Conservation (phyloP, 2,888 invertebrate genomes). For the Chaetoderma sp. region DNA sequence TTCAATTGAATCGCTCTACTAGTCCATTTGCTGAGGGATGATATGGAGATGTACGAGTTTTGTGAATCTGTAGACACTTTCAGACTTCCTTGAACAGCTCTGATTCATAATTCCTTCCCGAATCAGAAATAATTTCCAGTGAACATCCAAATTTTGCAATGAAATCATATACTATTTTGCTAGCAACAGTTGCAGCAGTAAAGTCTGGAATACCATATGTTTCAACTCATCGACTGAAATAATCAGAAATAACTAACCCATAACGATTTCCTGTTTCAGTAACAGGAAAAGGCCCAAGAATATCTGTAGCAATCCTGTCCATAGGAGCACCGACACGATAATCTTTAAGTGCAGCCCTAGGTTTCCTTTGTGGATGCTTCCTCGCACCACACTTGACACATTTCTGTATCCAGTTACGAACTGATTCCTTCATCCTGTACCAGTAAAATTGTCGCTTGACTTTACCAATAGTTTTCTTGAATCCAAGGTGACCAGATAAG, state of each 20-base stretch:
- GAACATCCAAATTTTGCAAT: conserved; percentile 3
- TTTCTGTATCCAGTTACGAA: too few species aligned
- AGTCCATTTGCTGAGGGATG: conserved; percentile 5
- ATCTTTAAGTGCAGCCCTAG: not conserved
- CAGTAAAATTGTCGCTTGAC: not conserved
- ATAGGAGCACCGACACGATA: conserved; percentile 27
- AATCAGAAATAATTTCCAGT: conserved; percentile 9
- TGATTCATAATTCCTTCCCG: conserved; percentile 10
- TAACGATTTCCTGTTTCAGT: conserved; percentile 27
- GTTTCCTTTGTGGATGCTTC: not conserved
- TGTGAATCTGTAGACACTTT: not conserved
- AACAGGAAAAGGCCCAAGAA: conserved; percentile 31
- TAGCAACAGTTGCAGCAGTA: conserved; percentile 6
- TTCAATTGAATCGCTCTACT: conserved; percentile 12
- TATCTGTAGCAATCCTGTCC: conserved; percentile 33
- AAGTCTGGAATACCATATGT: conserved; percentile 26
- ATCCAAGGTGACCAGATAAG: not conserved
- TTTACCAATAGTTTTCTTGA: not conserved
- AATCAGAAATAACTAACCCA: conserved; percentile 32
- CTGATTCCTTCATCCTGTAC: not conserved
- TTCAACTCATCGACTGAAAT: conserved; percentile 33
- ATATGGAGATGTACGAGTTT: conserved; percentile 12
- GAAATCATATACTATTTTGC: conserved; percentile 13
- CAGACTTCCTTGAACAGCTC: conserved; percentile 16
- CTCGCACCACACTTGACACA: not conserved